These are phyloP conservation scores for Eupleurogrammus muticus DNA, from an alignment of 2,797 vertebrate species.

Conservation along the genomic window DNA sequence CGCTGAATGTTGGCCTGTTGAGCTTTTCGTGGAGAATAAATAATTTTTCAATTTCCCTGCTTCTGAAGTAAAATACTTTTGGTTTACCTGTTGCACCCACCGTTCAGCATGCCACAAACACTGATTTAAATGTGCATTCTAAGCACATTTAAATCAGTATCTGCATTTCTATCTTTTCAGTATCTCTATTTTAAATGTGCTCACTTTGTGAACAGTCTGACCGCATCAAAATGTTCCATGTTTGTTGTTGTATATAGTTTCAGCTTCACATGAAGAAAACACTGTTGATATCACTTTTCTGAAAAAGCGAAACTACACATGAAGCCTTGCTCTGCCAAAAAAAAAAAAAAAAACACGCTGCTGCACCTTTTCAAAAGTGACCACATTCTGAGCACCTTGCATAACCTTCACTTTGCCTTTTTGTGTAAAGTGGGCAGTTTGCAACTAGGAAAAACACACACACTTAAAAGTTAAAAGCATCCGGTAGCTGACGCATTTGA, in stretches of 20 bases:
- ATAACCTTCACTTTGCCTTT: background rate
- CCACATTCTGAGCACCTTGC: background rate
- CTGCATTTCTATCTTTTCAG: too few species aligned
- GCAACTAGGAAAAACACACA: background rate
- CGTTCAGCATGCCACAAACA: background rate
- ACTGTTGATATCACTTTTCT: background rate
- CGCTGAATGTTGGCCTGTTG: too few species aligned
- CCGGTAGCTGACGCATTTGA: background rate
- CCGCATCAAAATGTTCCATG: background rate
- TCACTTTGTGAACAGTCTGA: background rate
- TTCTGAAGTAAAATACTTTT: background rate
- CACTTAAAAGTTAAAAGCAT: background rate
- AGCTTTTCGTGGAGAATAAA: background rate
- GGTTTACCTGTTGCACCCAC: constrained; percentile 3
- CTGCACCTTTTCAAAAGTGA: background rate
- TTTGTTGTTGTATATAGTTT: background rate
- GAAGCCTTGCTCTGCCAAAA: background rate
- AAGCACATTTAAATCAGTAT: too few species aligned
- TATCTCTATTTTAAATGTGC: too few species aligned
- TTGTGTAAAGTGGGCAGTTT: background rate
- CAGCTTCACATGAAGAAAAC: background rate
- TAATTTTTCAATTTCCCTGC: background rate
- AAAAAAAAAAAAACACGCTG: background rate
- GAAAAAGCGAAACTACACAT: constrained; percentile 2
- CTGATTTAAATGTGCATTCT: background rate